Evolutionary conservation across 1,140 invertebrate genomes (phyloP).

Genomic region (Caerostris extrusa): DNA sequence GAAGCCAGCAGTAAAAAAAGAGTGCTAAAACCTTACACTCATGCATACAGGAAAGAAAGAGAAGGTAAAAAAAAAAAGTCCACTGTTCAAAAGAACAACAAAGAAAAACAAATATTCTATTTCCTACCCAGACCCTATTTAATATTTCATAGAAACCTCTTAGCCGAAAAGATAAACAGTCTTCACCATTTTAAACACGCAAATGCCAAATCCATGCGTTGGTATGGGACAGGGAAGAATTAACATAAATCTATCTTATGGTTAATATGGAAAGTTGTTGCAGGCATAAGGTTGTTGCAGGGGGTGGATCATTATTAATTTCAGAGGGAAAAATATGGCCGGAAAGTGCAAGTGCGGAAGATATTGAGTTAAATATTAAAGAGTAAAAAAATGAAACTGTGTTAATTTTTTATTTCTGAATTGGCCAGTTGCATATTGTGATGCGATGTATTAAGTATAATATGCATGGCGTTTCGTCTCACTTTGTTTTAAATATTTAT

Average conservation of each 20-base stretch:
- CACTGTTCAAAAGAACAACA: background rate
- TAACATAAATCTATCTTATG: conserved; percentile 28
- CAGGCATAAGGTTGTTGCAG: background rate
- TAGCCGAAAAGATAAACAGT: background rate
- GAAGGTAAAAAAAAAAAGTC: background rate
- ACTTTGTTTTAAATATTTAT: background rate
- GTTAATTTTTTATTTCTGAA: background rate
- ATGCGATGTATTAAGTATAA: background rate
- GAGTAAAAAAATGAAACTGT: background rate
- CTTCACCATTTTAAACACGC: background rate
- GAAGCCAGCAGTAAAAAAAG: background rate
- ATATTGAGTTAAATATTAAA: conserved; percentile 13
- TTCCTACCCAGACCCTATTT: background rate
- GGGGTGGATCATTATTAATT: background rate
- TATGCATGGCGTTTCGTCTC: background rate
- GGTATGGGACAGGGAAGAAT: background rate
- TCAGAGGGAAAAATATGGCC: background rate
- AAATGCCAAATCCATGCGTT: background rate
- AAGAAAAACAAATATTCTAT: conserved; percentile 2
- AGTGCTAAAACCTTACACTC: background rate
- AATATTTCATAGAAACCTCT: conserved; percentile 15
- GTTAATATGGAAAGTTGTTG: background rate
- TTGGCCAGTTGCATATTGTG: background rate
- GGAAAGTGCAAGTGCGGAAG: background rate
- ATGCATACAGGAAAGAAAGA: background rate